phyloP scores from a whole-genome alignment of 2,797 vertebrate genomes.

The Caiman crocodilus region DNA sequence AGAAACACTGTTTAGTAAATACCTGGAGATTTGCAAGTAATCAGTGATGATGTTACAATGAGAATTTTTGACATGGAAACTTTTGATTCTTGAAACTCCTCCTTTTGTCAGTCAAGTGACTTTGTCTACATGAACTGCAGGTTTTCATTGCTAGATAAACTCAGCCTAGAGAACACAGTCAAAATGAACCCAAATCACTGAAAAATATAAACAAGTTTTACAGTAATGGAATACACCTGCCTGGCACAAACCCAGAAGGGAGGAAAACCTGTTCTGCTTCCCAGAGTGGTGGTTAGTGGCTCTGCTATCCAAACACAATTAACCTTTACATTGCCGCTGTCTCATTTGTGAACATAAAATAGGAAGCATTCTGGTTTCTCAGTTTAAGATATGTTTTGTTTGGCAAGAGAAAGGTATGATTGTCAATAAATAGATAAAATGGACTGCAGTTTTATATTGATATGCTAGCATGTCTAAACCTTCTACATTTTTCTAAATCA shows the following conservation, averaged over 20 bases:
- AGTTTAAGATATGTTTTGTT: neutral
- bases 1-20: neutral
- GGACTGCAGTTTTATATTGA: neutral
- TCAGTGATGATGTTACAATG: neutral
- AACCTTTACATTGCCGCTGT: neutral
- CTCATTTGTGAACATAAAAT: slow-evolving; percentile 2
- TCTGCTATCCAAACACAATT: slow-evolving; percentile 17
- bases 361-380: neutral
- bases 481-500: neutral
- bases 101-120: neutral
- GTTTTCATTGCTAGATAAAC: neutral
- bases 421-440: neutral
- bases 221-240: neutral
- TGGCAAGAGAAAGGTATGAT: neutral
- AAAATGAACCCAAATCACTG: neutral
- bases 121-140: neutral
- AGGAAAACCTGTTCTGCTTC: slow-evolving; percentile 25
- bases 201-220: slow-evolving; percentile 36
- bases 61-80: neutral
- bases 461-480: neutral
- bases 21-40: neutral
- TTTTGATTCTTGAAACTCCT: neutral
- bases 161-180: slow-evolving; percentile 23
- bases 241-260: neutral
- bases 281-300: neutral